Conservation (phyloP, 2,113 vertebrate genomes). For the Festucalex cinctus region DNA sequence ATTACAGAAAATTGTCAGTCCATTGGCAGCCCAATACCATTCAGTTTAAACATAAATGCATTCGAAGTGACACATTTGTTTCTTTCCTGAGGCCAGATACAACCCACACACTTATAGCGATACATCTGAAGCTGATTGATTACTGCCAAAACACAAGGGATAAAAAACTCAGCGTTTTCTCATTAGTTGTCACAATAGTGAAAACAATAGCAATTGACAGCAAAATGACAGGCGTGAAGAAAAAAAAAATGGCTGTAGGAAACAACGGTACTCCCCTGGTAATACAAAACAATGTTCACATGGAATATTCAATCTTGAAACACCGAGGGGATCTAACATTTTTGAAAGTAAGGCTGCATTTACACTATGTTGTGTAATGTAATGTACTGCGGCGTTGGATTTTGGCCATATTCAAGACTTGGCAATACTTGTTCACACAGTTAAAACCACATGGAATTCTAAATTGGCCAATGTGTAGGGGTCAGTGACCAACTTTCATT, state of each 20-base stretch:
- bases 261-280: background rate
- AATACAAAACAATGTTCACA: background rate
- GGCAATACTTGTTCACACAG: no score
- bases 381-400: background rate
- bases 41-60: background rate
- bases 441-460: no score
- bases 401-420: background rate
- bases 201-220: conserved; percentile 6
- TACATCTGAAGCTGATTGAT: conserved; percentile 1
- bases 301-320: background rate
- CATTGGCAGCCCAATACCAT: background rate
- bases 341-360: background rate
- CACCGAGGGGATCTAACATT: background rate
- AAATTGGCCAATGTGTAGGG: no score
- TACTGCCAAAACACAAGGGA: background rate
- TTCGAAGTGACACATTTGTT: background rate
- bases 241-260: conserved; percentile 2
- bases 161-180: background rate
- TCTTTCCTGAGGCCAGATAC: background rate
- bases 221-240: background rate
- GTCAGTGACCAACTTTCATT: no score
- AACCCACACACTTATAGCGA: background rate
- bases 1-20: conserved; percentile 25
- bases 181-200: background rate
- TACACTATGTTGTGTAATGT: background rate